Evolutionary conservation across 2,888 invertebrate species (phyloP).

Genomic region (Noctua janthe): DNA sequence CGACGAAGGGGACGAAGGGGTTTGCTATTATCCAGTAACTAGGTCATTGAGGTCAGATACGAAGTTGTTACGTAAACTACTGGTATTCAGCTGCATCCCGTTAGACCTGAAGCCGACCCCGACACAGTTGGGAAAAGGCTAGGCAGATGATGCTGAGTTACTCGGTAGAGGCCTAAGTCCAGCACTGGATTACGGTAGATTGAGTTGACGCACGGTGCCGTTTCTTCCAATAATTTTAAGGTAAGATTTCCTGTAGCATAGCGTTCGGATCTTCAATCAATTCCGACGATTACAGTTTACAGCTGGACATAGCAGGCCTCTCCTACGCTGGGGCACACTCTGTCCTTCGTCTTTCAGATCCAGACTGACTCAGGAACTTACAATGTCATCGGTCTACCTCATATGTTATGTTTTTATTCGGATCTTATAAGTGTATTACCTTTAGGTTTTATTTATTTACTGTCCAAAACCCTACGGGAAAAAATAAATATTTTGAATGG

Average conservation of each 20-base stretch:
- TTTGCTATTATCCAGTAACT: background rate
- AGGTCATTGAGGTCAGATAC: background rate
- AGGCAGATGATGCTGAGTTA: background rate
- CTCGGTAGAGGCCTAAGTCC: background rate
- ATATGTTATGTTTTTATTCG: background rate
- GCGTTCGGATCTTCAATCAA: background rate
- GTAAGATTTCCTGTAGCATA: background rate
- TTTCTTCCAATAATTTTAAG: background rate
- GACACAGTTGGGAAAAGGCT: background rate
- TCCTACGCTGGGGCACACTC: background rate
- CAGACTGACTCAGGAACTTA: background rate
- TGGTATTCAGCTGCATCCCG: background rate
- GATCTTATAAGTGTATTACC: background rate
- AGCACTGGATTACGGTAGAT: background rate
- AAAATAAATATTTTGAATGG: constrained; percentile 27
- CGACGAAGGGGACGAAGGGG: background rate
- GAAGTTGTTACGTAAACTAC: background rate
- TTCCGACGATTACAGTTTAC: background rate
- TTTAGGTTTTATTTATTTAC: constrained; percentile 9
- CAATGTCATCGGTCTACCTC: background rate
- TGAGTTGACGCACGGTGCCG: background rate
- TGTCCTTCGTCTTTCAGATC: background rate
- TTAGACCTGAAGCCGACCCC: background rate
- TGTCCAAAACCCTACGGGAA: background rate
- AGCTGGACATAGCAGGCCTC: background rate